Conservation (phyloP, 92 coral and sea anemone genomes). For the Epizoanthus scotinus region DNA sequence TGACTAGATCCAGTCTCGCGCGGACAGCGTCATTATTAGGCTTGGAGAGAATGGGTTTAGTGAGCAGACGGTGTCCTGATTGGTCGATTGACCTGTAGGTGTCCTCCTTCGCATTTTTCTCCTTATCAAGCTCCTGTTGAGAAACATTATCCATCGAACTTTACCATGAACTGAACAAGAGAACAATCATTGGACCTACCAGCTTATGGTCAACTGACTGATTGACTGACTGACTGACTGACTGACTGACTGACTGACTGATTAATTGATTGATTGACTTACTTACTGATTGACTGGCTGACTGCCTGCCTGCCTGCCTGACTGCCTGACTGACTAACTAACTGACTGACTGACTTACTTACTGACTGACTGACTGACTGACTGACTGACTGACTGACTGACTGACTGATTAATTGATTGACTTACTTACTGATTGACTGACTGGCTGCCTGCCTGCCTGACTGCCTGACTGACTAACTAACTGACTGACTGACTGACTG, state of each 20-base stretch:
- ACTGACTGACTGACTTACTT: no score
- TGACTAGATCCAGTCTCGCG: conserved; percentile 87
- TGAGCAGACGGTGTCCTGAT: conserved; percentile 89
- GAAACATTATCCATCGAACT: no score
- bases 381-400: background rate
- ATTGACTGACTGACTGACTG: background rate
- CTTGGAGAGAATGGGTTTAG: conserved; percentile 84
- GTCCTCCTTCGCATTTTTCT: conserved; percentile 84
- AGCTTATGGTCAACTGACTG: background rate
- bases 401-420: background rate
- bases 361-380: background rate
- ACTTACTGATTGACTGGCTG: no score
- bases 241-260: no score
- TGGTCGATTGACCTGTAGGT: conserved; percentile 72
- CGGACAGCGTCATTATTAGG: conserved; percentile 92
- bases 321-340: background rate
- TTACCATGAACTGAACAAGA: conserved; percentile 3
- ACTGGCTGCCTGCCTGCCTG: background rate
- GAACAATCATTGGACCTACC: background rate
- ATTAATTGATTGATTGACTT: no score
- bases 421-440: no score
- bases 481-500: no score
- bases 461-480: no score
- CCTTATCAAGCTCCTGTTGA: conserved; percentile 74
- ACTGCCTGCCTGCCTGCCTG: background rate